phyloP scores from a whole-genome alignment of 2,113 vertebrate genomes.

The Tachycineta bicolor region DNA sequence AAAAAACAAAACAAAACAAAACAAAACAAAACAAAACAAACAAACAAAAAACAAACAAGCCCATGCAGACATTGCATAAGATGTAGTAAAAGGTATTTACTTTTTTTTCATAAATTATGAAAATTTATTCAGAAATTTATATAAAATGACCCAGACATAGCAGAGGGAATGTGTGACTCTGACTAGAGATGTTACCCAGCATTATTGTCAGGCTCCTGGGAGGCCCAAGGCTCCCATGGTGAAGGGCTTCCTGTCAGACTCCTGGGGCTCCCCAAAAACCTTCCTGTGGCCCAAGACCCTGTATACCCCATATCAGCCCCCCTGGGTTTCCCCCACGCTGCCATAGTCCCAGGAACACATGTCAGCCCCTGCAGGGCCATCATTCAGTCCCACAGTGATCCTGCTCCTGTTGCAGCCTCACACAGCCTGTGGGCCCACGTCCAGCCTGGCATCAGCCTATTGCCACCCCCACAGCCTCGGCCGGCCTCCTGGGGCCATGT shows the following conservation, averaged over 20 bases:
- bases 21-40: neutral
- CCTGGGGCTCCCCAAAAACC: neutral
- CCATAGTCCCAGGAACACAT: neutral
- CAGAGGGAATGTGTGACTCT: neutral
- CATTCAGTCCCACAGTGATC: accelerated
- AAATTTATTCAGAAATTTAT: no score
- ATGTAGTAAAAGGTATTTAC: neutral
- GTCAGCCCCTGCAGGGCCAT: neutral
- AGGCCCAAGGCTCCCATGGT: accelerated
- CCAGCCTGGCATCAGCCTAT: neutral
- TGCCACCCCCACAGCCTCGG: accelerated
- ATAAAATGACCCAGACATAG: neutral
- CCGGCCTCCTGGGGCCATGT: accelerated
- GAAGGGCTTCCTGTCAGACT: neutral
- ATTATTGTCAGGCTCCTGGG: no score
- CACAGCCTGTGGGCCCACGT: accelerated
- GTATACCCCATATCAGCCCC: accelerated
- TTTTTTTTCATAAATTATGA: neutral
- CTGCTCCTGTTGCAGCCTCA: accelerated
- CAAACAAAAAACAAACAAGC: no score
- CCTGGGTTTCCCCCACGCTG: accelerated
- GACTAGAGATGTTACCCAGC: neutral
- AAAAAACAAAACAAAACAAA: neutral
- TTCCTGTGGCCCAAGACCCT: neutral
- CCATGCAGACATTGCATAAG: neutral